Evolutionary conservation across 2,888 invertebrate species (phyloP), one percentile per base, ranked within the genome.

Genomic region (Philhelius pedissequus): DNA sequence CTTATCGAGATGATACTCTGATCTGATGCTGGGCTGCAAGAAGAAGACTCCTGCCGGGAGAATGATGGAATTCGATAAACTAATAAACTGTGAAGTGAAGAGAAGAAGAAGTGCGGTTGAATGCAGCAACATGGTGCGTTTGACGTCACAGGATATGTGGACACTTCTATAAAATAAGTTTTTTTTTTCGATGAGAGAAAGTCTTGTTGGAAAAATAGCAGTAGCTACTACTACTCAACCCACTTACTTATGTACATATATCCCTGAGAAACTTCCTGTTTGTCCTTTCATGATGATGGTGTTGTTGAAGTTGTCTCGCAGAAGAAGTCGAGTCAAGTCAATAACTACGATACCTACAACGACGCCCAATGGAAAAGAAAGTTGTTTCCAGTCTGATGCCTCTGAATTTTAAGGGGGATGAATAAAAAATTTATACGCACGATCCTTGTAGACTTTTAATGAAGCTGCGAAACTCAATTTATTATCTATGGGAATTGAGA

Each of bases 381-480:
- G 80, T 84, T 80, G 32, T 76, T 84, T 84, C 84, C 80, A 84
- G 80, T 84, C 84, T 84, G 84, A 84, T 80, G 84, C 84, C 84
- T 84, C 60, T 13, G 62, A 52, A 62, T 58, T 71, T 60, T 32
- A 35, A 32, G 32, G 32, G 32, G 32, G 27, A 64, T 8, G 22
- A 50, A 62, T 56, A 38, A 48, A 70, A 38, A 32, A 70, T 52
- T 8, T 20, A 32, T 15, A 80, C 70, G 52, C 75, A 69, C 68
- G 71, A 68, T 84, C 76, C 79, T 84, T 52, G 80, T 48, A 62
- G 84, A 84, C 84, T 84, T 80, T 84, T 84, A 84, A 84, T 84
- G 84, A 84, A 84, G 80, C 80, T 52, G n/a, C n/a, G 71, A 84
- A 84, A 84, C 84, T 84, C 84, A 80, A 84, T 84, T 84, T 84